Percentiles rank a stretch among this genome's conserved stretches.
Conservation (phyloP, 2,888 invertebrate genomes). For the Punctoribates punctum region DNA sequence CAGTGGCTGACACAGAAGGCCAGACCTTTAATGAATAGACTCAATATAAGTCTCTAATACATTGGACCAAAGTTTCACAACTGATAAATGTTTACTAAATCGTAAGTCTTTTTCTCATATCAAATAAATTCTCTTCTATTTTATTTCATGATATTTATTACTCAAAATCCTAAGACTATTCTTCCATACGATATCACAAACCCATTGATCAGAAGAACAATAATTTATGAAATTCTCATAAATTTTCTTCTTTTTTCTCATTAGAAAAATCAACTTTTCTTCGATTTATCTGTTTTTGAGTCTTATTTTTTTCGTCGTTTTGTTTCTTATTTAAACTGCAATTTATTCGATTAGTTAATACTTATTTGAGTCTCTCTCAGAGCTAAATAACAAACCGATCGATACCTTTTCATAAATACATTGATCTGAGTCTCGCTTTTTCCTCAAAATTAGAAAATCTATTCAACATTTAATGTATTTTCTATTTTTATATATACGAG, state of each 20-base stretch:
- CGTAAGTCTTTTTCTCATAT: constrained; percentile 24
- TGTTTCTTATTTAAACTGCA: not conserved
- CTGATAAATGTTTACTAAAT: constrained; percentile 33
- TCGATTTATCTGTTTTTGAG: not conserved
- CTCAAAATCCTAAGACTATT: not conserved
- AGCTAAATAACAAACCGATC: not conserved
- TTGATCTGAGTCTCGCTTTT: not conserved
- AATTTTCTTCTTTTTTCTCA: not conserved
- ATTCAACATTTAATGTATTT: constrained; percentile 4
- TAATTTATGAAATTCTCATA: not conserved
- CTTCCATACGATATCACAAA: not conserved
- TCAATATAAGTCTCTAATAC: constrained; percentile 14
- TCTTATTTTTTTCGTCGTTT: not conserved
- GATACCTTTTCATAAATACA: not conserved
- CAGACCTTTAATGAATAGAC: constrained; percentile 21
- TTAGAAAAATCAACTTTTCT: not conserved
- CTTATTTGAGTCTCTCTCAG: not conserved
- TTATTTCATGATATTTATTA: constrained; percentile 18
- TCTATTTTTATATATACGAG: not conserved
- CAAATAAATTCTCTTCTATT: constrained; percentile 3
- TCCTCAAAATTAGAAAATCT: constrained; percentile 9
- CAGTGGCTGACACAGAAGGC: constrained; percentile 1
- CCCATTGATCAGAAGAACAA: constrained; percentile 1
- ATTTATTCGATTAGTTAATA: constrained; percentile 2
- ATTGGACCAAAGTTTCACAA: constrained; percentile 1